A percentile compares a stretch with the other conserved stretches of the same genome.
These are phyloP conservation scores for Tinea semifulvella DNA, from an alignment of 2,888 invertebrate species.

Conservation along the genomic window DNA sequence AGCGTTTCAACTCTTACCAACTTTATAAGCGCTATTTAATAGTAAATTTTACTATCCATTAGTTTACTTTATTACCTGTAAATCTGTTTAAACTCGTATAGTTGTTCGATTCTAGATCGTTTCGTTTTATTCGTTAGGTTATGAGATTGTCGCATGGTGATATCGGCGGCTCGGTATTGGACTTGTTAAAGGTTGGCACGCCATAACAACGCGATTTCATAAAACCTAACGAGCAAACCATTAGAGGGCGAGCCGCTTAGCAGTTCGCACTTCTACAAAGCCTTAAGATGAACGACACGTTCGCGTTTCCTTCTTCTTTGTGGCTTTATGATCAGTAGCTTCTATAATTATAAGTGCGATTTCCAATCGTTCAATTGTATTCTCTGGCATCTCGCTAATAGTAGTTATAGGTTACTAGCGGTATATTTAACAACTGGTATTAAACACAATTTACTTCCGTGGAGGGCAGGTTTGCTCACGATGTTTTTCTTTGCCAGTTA, in stretches of 20 bases:
- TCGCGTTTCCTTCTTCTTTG: slow-evolving; percentile 8
- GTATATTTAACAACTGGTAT: too few relatives aligned
- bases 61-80: slow-evolving; percentile 7
- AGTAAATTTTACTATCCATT: slow-evolving; percentile 4
- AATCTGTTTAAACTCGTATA: slow-evolving; percentile 10
- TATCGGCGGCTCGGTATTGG: slow-evolving; percentile 12
- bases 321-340: not conserved
- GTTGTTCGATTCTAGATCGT: slow-evolving; percentile 8
- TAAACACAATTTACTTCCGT: too few relatives aligned
- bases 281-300: slow-evolving; percentile 17
- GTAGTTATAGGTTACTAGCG: too few relatives aligned
- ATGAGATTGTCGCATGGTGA: slow-evolving; percentile 14
- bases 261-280: slow-evolving; percentile 16
- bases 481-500: too few relatives aligned
- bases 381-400: too few relatives aligned
- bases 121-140: slow-evolving; percentile 11
- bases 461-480: too few relatives aligned
- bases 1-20: slow-evolving; percentile 1
- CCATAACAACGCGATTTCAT: slow-evolving; percentile 17
- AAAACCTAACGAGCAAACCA: slow-evolving; percentile 20
- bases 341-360: slow-evolving; percentile 6
- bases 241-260: slow-evolving; percentile 16
- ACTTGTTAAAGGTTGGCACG: slow-evolving; percentile 13
- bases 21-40: slow-evolving; percentile 3
- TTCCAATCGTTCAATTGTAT: too few relatives aligned